Evolutionary conservation across 2,888 invertebrate species (phyloP), one percentile per base, ranked within the genome.

Genomic region (Timema cristinae): DNA sequence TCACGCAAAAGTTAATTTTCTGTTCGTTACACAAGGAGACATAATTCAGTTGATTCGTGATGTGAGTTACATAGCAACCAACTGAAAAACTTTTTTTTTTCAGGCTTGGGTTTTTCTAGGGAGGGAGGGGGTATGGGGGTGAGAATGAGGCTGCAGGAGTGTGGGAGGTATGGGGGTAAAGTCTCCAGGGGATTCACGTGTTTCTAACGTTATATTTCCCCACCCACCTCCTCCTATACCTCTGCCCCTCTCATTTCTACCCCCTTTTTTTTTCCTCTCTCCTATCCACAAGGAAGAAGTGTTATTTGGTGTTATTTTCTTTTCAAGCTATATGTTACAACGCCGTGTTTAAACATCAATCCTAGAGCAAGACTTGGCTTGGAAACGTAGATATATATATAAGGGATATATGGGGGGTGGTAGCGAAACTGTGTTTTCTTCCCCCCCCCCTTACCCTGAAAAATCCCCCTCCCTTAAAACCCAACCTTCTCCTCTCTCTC

Each of bases 231-330:
- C 75, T 72, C 68, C 75, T 54, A 71, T 67, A 59, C 63, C 66
- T 67, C 69, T 59, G 74, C 75, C 73, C 70, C 71, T 73, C 69
- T 48, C 71, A 51, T 50, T n/a, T 63, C 67, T 63, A 71, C 54
- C 72, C 59, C 71, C 61, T 67, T 50, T 15, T 75, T 73, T 75
- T 73, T 76, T 75, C 73, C 67, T 15, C 67, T 71, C 61, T 61
- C 63, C 75, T 75, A 73, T 75, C 76, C 72, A 73, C 76, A 76
- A 16, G 48, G 16, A 48, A 63, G 66, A 68, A 72, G 70, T 70
- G 73, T 73, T 73, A 74, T 74, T 74, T 73, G 73, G 73, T 74
- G 74, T 73, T 74, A 74, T 74, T 74, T 73, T 74, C 74, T 74
- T 74, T 73, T 73, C 74, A 67, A 13, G 72, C 72, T 66, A 72